A percentile compares a stretch with the other conserved stretches of the same genome.
These are phyloP conservation scores for Rhagonycha fulva DNA, from an alignment of 2,888 invertebrate species.

Conservation along the genomic window DNA sequence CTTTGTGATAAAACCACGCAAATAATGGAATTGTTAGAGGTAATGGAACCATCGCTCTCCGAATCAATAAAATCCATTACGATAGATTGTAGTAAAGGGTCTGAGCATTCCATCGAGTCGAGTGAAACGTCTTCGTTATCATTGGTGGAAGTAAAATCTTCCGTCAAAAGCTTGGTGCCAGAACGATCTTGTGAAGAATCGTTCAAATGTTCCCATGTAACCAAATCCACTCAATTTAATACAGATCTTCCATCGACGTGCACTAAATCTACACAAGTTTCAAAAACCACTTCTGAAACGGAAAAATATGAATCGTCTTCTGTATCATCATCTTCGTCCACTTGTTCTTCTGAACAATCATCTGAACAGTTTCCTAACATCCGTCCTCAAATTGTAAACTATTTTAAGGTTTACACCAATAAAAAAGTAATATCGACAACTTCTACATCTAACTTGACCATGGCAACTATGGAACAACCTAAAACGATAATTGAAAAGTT, in stretches of 20 bases:
- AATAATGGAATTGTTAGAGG: neutral
- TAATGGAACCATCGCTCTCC: neutral
- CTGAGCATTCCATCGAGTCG: neutral
- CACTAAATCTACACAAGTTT: neutral
- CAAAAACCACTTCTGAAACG: neutral
- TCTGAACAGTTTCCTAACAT: neutral
- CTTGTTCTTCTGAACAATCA: neutral
- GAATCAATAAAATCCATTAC: neutral
- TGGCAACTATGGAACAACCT: neutral
- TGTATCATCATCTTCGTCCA: neutral
- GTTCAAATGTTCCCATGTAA: neutral
- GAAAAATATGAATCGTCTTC: neutral
- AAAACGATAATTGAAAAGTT: neutral
- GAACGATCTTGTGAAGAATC: neutral
- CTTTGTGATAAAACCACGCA: neutral
- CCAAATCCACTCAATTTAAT: neutral
- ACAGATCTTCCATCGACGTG: neutral
- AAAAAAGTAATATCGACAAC: neutral
- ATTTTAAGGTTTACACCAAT: neutral
- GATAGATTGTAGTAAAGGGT: neutral
- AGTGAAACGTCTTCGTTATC: neutral
- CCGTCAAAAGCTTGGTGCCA: neutral
- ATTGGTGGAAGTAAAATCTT: neutral
- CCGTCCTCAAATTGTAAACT: neutral
- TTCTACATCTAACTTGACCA: neutral